Evolutionary conservation across 2,797 vertebrate species (phyloP).

Genomic region (Chloroceryle amazona): DNA sequence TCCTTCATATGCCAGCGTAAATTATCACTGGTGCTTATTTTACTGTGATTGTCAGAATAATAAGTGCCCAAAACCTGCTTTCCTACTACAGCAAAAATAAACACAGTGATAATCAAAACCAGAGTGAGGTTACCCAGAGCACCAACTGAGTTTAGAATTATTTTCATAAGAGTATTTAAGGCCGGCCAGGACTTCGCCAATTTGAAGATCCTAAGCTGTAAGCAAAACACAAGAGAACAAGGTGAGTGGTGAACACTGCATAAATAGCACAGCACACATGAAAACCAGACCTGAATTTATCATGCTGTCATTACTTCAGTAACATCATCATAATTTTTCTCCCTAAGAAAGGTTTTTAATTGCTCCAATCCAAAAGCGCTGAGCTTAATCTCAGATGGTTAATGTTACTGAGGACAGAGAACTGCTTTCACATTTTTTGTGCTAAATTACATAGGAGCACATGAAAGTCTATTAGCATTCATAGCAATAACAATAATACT

Average conservation of each 20-base stretch:
- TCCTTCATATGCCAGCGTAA: conserved; percentile 82
- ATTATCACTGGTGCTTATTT: accelerated
- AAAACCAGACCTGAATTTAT: not conserved
- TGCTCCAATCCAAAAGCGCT: not conserved
- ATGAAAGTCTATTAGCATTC: not conserved
- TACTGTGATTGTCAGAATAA: accelerated
- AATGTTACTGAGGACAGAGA: not conserved
- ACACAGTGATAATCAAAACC: conserved; percentile 79
- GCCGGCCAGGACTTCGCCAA: conserved; percentile 83
- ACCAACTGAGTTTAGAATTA: conserved; percentile 77
- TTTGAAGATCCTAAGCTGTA: conserved; percentile 83
- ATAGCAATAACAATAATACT: not conserved
- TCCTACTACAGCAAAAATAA: conserved; percentile 82
- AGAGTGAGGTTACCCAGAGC: conserved; percentile 80
- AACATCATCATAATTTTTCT: not conserved
- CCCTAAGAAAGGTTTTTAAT: not conserved
- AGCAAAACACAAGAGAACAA: not conserved
- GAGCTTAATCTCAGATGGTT: not conserved
- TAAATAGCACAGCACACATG: not conserved
- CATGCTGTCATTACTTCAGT: not conserved
- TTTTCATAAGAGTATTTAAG: conserved; percentile 81
- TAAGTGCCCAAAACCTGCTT: conserved; percentile 71
- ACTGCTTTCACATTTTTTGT: not conserved
- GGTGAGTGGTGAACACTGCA: not conserved
- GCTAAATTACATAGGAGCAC: not conserved